phyloP scores from a whole-genome alignment of 2,888 invertebrate genomes.

The Hofmannophila pseudospretella region DNA sequence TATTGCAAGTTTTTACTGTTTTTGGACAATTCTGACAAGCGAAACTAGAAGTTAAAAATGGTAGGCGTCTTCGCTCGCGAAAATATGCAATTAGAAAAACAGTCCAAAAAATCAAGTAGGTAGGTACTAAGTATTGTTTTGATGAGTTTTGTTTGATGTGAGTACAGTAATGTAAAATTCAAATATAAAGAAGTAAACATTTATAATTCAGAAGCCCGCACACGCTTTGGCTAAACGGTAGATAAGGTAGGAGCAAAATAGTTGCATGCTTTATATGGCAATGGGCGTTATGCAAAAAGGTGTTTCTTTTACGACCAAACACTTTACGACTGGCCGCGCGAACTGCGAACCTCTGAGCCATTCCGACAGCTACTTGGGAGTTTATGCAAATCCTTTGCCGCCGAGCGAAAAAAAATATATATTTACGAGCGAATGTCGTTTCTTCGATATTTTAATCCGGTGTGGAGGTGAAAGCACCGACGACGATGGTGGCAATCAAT shows the following conservation, averaged over 20 bases:
- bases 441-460: constrained; percentile 43
- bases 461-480: constrained; percentile 43
- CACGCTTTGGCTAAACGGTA: too few relatives aligned
- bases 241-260: not conserved
- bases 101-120: too few relatives aligned
- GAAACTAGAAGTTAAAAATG: too few relatives aligned
- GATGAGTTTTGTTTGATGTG: too few relatives aligned
- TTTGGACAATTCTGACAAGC: too few relatives aligned
- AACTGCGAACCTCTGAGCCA: constrained; percentile 32
- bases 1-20: too few relatives aligned
- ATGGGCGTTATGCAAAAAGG: constrained; percentile 42
- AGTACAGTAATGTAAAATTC: too few relatives aligned
- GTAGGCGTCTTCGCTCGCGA: too few relatives aligned
- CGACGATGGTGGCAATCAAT: constrained; percentile 32
- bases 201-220: too few relatives aligned
- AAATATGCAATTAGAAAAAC: too few relatives aligned
- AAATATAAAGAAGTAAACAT: too few relatives aligned
- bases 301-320: constrained; percentile 61
- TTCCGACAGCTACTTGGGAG: constrained; percentile 57
- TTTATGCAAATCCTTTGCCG: constrained; percentile 58
- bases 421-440: constrained; percentile 38
- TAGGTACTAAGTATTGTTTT: too few relatives aligned
- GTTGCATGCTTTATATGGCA: not conserved
- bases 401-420: constrained; percentile 38
- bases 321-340: constrained; percentile 51